Evolutionary conservation across 2,888 invertebrate species (phyloP).

Genomic region (Cantharis rufa): DNA sequence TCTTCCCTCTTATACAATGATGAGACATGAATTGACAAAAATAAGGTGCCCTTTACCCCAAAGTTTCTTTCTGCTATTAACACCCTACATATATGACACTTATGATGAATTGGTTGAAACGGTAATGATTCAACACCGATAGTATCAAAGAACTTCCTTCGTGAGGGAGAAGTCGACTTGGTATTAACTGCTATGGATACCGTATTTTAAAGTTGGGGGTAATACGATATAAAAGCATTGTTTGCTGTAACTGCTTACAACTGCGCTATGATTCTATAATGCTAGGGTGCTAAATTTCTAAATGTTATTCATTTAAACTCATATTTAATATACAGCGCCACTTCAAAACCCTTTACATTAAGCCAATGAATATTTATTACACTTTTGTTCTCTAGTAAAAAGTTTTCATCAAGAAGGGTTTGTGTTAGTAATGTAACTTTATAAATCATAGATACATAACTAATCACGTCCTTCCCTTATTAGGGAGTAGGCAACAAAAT

Average conservation of each 20-base stretch:
- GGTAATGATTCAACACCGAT: conserved; percentile 53
- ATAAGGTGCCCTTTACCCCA: conserved; percentile 35
- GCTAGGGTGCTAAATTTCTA: conserved; percentile 44
- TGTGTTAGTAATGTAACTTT: conserved; percentile 34
- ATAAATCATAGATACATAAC: conserved; percentile 9
- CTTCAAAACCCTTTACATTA: conserved; percentile 37
- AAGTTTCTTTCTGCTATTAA: conserved; percentile 46
- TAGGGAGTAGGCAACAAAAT: too few relatives aligned
- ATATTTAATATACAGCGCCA: conserved; percentile 50
- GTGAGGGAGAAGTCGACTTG: conserved; percentile 38
- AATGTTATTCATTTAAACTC: conserved; percentile 51
- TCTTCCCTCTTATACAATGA: conserved; percentile 25
- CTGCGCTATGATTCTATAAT: conserved; percentile 48
- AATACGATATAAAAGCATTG: conserved; percentile 44
- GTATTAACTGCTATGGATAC: conserved; percentile 56
- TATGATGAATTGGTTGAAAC: conserved; percentile 53
- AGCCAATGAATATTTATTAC: conserved; percentile 49
- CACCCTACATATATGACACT: conserved; percentile 50
- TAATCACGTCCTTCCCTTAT: too few relatives aligned
- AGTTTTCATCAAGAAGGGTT: conserved; percentile 34
- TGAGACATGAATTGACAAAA: conserved; percentile 35
- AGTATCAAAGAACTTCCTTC: conserved; percentile 51
- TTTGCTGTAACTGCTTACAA: conserved; percentile 48
- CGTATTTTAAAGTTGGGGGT: conserved; percentile 49
- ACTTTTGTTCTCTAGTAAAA: conserved; percentile 41